Base-by-base conservation (phyloP, 2,888 invertebrate genomes). In the Harpagoxenus sublaevis region DNA sequence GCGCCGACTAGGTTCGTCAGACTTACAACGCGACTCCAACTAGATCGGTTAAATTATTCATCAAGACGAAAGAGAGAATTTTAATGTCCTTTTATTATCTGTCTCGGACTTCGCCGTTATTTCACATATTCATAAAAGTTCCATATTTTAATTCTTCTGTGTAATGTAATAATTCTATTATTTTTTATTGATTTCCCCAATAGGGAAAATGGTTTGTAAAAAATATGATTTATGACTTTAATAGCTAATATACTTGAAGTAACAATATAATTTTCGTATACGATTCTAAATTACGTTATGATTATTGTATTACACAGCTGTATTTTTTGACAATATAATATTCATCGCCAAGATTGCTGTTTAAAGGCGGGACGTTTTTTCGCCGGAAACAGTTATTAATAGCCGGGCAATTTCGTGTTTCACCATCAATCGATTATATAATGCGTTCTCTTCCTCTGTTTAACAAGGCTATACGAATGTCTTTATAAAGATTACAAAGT, bases 391-490 rank as follows among this genome's bases (percentile, higher is more conserved):
- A 23, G 18, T 39, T 48, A 63, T 35, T 77, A 35, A 75, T 74
- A 74, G 0, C 31, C 45, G 9, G 9, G 8, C 35, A 12, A 63
- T 63, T 63, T 5, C 35, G 9, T 23, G 23, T 63, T 62, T 23
- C 4, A 31, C 1, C 23, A 12, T 51, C 51, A 77, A 77, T 78
- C 68, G 42, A 62, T 74, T 45, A 74, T 10, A 62, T 48, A 63
- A 75, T 15, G 4, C 28, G 35, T 55, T 48, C 18, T 39, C 15
- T 71, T 71, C n/a, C 62, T 73, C 12, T 62, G 39, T 51, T 23
- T 48, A 55, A 78, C 42, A 31, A 42, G 31, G 53, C 8, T 10
- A 53, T n/a, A 28, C 51, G 55, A 2, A 42, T 53, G 51, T 77
- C 63, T 23, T 23, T 51, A 65, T 28, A 39, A 53, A 53, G 48